Evolutionary conservation across 2,797 vertebrate genomes (phyloP), one percentile per base, ranked within the genome.

Genomic region (Sebastes elongatus): DNA sequence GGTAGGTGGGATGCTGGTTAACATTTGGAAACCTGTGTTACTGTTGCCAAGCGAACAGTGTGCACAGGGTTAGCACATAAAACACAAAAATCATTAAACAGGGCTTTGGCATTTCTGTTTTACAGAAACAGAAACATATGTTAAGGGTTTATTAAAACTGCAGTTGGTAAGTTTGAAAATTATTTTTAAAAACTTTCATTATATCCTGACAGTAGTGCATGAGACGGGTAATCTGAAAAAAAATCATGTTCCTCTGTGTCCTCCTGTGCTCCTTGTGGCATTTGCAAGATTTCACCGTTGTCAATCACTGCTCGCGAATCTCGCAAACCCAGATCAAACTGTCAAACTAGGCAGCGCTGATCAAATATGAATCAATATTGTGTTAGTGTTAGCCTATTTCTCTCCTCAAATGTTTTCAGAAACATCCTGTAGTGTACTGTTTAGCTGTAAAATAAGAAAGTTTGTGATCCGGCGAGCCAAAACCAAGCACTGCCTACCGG

Each of bases 11-110:
- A 63, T 18, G 70, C 60, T 56, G 56, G 67, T 61, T 38, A 82
- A 62, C 75, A 66, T 78, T 68, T 70, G 28, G 28, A 82, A 76
- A 89, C n/a, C 49, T 22, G 23, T n/a, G 32, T 75, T 13, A 18
- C 20, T 22, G 75, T 32, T 80, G 59, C 57, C 3, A 4, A 78
- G 61, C 14, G 6, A 9, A 60, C 55, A 27, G 23, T 35, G 61
- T 13, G 20, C 27, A 71, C 1, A n/a, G 38, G 27, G 61, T 76
- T 70, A 18, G 20, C 22, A 53, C n/a, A 71, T 25, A 23, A 55
- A 80, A 69, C 23, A 56, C 6, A 52, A 30, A 80, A 7, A 71
- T 73, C 13, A 53, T 55, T 67, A 65, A n/a, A 57, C 11, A 46
- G 25, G 28, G 18, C 33, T 76, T 23, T 74, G 59, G 49, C 25